These are phyloP conservation scores for Apotomis turbidana DNA, from an alignment of 2,888 invertebrate genomes.

Conservation along the genomic window DNA sequence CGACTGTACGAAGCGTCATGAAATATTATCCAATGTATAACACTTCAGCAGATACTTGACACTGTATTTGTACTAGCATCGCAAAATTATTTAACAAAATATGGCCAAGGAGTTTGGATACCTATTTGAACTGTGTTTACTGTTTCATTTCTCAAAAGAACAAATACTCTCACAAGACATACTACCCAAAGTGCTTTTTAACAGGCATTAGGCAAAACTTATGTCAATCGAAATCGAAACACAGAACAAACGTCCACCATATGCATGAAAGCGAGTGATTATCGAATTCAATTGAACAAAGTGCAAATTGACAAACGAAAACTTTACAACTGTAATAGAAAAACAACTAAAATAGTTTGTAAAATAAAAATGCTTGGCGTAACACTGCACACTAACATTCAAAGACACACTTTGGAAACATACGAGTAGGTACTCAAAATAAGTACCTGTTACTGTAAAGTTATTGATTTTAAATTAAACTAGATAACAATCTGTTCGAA, in stretches of 20 bases:
- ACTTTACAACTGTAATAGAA: neutral
- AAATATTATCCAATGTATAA: no score
- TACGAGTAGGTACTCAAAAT: constrained; percentile 13
- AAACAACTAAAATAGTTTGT: neutral
- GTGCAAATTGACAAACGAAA: neutral
- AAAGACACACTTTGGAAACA: constrained; percentile 36
- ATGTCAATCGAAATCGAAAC: no score
- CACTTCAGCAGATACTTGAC: no score
- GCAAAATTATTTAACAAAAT: neutral
- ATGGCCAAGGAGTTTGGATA: no score
- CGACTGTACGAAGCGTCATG: no score
- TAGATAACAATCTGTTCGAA: no score
- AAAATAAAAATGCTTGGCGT: constrained; percentile 11
- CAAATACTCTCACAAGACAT: no score
- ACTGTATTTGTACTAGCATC: no score
- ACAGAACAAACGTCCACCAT: neutral
- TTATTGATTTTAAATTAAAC: neutral
- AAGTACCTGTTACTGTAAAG: constrained; percentile 19
- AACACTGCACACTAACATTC: constrained; percentile 27
- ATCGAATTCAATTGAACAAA: neutral
- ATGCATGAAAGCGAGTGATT: neutral
- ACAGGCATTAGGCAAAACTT: no score
- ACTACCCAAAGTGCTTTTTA: no score
- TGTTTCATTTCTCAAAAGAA: no score
- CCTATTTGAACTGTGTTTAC: no score